Base-by-base conservation (phyloP, 2,888 invertebrate species). In the Ferrisia virgata region DNA sequence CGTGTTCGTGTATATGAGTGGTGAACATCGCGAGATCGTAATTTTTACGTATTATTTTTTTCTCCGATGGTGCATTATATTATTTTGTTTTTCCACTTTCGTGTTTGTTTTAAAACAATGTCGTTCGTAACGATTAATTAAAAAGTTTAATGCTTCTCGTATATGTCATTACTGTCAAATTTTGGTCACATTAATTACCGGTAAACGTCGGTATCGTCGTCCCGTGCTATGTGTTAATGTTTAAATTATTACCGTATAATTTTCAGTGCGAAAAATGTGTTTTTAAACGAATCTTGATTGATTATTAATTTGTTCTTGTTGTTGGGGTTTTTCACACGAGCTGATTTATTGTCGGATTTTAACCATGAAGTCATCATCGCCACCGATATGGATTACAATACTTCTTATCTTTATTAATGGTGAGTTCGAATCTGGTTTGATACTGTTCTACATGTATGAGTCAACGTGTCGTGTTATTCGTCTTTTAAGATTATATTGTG, bases 161-260 rank as follows among this genome's bases (percentile, higher is more conserved):
- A 76, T 76, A 76, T 76, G 72, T 76, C 36, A 76, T 76, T 76
- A 76, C 72, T 76, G 72, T 76, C 72, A 76, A 76, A n/a, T 33
- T 53, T 76, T 36, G 72, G 72, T 76, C 18, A 76, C 72, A 76
- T 76, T 76, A 76, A 76, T 76, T 76, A 76, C 72, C 72, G 72
- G 72, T 76, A 76, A 76, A 36, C 36, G 36, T 36, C 72, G 72
- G 72, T 76, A 76, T 36, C 69, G 69, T 69, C 72, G 72, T 36
- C 72, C n/a, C 72, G 72, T 18, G 72, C 15, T 2, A 72, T 36
- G 72, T 36, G 72, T 76, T 76, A 76, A 76, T 76, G 72, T 31
- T 76, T 33, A 36, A 36, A 76, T 76, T 36, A 76, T 76, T 36
- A 18, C 72, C 36, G 36, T 76, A 76, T 76, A 76, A 76, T 76